Base-by-base conservation (phyloP, 2,113 vertebrate species). In the Bolborhynchus lineola region DNA sequence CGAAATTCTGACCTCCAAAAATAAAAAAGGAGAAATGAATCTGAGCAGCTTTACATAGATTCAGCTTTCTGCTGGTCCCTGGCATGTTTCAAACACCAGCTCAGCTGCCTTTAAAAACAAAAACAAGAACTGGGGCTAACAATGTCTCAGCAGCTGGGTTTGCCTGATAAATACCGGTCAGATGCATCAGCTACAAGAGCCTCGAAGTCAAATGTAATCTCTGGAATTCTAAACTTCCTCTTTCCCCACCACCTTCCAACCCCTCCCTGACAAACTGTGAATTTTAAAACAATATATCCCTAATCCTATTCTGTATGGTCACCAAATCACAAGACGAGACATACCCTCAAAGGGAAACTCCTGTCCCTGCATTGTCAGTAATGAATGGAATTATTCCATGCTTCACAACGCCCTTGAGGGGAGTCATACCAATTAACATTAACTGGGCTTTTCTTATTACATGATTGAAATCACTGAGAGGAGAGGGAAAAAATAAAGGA, bases 21-120 rank as follows among this genome's bases (percentile, higher is more conserved):
- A 95, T 92, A 94, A 94, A 97, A 98, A 97, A 93, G 82, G 96
- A 92, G 98, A 98, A 98, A 95, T 7, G 98, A 98, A 97, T 97
- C 95, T 97, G 84, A 93, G 95, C 13, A 83, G 91, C 87, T 78
- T 94, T 75, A 95, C 84, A 79, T 68, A 1, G 0, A 75, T 67
- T 70, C 68, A 67, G 78, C 49, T 84, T 91, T 93, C 82, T 93
- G 74, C 84, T 8, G 1, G 49, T 81, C 80, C 7, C 4, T 75
- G 44, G 60, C 65, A 88, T 89, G 89, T 72, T 94, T 89, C 70
- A 74, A 91, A 85, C 49, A 81, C 46, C 64, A 85, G 62, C 62
- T 87, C 86, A 82, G 72, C 44, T 59, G 57, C 59, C 85, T 81
- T 89, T 64, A 42, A 35, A 71, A 92, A 75, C 81, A 20, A 78